Evolutionary conservation across 2,888 invertebrate genomes (phyloP), one percentile per base, ranked within the genome.

Genomic region (Seladonia tumulorum): DNA sequence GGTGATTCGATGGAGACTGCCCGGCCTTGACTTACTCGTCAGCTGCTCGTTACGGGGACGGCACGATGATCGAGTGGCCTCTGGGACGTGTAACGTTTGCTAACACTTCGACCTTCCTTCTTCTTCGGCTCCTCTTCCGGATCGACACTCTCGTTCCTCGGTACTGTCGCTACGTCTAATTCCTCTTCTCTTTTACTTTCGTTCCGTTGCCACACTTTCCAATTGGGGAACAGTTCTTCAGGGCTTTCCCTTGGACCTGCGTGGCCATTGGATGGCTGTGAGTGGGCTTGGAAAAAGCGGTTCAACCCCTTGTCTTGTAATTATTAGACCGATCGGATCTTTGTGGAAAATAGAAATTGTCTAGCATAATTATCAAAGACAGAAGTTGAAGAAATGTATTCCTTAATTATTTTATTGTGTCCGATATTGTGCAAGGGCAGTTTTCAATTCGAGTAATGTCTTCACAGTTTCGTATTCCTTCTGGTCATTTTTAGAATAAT

Each of bases 1-100:
- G 71, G 45, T 72, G 78, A 79, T 60, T 53, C 68, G n/a, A 68
- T 68, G 66, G 66, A 68, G 22, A 18, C 22, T 22, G 29, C 10
- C 42, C 53, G 49, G 49, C 42, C 77, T 49, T n/a, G 66, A 53
- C 35, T 29, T 16, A 25, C 72, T 76, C 53, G 72, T 66, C 66
- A 70, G 47, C 29, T 35, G 66, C 35, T 49, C 68, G 74, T 75
- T 29, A 73, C 16, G 39, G 10, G 60, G 49, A 25, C 35, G 68
- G 57, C 35, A 70, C 57, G 45, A 39, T 16, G 71, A 45, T 45
- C n/a, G 45, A 42, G 45, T 72, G 29, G 18, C 16, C 16, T 29
- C 4, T 72, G 39, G 22, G 42, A 71, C 66, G 3, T 68, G 66
- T 68, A 39, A 68, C 18, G 66, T 68, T 39, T 22, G 18, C 35